Evolutionary conservation across 2,113 vertebrate genomes (phyloP), one percentile per base, ranked within the genome.

Genomic region (Pardalotus punctatus): DNA sequence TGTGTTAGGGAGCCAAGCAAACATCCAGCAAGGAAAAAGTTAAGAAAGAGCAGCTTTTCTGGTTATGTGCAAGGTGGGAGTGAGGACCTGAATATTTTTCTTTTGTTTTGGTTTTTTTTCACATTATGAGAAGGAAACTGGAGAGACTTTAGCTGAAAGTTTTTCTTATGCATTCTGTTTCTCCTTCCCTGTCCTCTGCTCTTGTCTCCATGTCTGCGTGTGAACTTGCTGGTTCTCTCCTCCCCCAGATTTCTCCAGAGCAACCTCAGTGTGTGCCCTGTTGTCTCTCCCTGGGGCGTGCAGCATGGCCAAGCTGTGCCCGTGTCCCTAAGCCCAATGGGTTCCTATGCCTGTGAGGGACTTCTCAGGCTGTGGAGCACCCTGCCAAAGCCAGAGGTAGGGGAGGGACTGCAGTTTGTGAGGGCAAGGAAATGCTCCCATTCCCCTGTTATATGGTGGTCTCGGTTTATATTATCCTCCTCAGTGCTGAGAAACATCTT

Each of bases 201-300:
- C 23, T 51, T 3, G 4, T 31, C 35, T 43, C 38, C 2, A 19
- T 13, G 29, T 50, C 38, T 83, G 35, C 33, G 33, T 2, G 8
- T 42, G 60, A 70, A 31, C 43, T 83, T 11, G 5, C 5, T 61
- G 38, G 28, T 71, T 50, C 65, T 45, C 35, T 50, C 11, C 45
- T 36, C 16, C 10, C n/a, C 33, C 11, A 4, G 54, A 15, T 61
- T 57, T 61, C 27, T 28, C 22, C 5, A 23, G 31, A 35, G 25
- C 9, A 20, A 1, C 9, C 22, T 4, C 40, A 18, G 35, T 1
- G 1, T 36, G 53, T 36, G 28, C 20, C 22, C 21, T 66, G 31
- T 57, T 0, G 0, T 31, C 12, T 23, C 35, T 33, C 38, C 28
- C 31, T 2, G 9, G n/a, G 51, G 20, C 1, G 0, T 1, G 19